phyloP scores from a whole-genome alignment of 1,140 invertebrate species.

The Bilobella aurantiaca region DNA sequence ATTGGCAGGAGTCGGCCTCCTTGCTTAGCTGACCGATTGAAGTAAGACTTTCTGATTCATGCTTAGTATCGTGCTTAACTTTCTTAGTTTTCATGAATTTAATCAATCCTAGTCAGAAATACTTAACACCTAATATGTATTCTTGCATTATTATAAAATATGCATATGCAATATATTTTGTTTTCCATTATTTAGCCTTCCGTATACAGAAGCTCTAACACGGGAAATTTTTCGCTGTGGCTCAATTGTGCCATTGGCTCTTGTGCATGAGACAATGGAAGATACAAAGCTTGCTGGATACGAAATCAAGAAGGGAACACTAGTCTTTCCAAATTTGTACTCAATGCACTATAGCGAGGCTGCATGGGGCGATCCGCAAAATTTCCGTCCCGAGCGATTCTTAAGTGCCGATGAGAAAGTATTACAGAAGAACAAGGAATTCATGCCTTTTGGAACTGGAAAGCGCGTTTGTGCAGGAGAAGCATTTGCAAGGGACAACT shows the following conservation, averaged over 20 bases:
- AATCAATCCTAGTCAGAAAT: no score
- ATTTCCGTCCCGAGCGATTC: constrained; percentile 38
- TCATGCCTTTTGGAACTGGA: constrained; percentile 41
- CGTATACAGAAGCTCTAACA: constrained; percentile 12
- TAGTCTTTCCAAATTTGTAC: constrained; percentile 21
- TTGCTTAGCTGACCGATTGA: constrained; percentile 25
- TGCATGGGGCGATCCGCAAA: constrained; percentile 41
- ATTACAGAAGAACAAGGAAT: constrained; percentile 20
- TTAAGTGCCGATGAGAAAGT: constrained; percentile 26
- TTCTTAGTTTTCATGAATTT: no score
- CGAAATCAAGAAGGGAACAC: constrained; percentile 22
- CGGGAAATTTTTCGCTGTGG: constrained; percentile 4
- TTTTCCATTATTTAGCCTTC: constrained; percentile 36
- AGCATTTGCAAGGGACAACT: constrained; percentile 43
- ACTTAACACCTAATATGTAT: constrained; percentile 43
- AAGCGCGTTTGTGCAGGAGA: constrained; percentile 53
- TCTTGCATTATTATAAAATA: constrained; percentile 37
- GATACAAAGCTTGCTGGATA: constrained; percentile 13
- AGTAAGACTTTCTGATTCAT: constrained; percentile 41
- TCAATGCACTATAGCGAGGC: constrained; percentile 35
- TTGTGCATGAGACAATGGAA: constrained; percentile 14
- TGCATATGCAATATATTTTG: constrained; percentile 19
- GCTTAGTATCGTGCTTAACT: no score
- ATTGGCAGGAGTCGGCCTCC: constrained; percentile 4
- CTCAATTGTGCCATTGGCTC: not conserved